Percentiles rank a stretch among this genome's conserved stretches.
Conservation (phyloP, 2,888 invertebrate genomes). For the Anthophora plumipes region DNA sequence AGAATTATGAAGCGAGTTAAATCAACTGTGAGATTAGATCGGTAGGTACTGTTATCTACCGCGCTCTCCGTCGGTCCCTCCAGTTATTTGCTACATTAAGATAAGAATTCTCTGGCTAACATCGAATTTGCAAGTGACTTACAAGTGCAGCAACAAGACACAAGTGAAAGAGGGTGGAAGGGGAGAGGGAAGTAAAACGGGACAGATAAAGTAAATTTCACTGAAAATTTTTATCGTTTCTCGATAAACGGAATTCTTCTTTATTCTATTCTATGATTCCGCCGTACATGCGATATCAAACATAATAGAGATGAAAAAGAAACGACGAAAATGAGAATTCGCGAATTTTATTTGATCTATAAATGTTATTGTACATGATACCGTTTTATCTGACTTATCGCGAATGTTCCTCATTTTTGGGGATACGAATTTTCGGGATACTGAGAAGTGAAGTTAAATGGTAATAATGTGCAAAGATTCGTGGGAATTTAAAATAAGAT, state of each 20-base stretch:
- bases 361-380: conserved; percentile 40
- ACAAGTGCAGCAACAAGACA: conserved; percentile 64
- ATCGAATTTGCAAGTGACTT: conserved; percentile 72
- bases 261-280: neutral
- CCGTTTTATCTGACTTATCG: conserved; percentile 45
- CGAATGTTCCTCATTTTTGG: conserved; percentile 29
- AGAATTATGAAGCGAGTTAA: conserved; percentile 84
- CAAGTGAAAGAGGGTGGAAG: neutral
- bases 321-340: conserved; percentile 27
- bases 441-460: neutral
- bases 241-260: conserved; percentile 3
- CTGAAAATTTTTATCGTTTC: conserved; percentile 7
- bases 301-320: neutral
- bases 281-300: too few species aligned
- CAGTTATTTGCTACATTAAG: conserved; percentile 82
- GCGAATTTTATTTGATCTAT: conserved; percentile 30
- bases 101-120: conserved; percentile 78
- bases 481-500: too few species aligned
- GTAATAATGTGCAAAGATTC: neutral
- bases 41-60: conserved; percentile 81
- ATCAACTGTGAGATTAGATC: conserved; percentile 84
- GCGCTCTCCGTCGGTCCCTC: conserved; percentile 76
- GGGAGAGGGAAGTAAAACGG: conserved; percentile 9
- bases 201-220: too few species aligned
- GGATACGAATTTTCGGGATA: conserved; percentile 12